Evolutionary conservation across 2,888 invertebrate genomes (phyloP).

Genomic region (Sclerodermus sp.): DNA sequence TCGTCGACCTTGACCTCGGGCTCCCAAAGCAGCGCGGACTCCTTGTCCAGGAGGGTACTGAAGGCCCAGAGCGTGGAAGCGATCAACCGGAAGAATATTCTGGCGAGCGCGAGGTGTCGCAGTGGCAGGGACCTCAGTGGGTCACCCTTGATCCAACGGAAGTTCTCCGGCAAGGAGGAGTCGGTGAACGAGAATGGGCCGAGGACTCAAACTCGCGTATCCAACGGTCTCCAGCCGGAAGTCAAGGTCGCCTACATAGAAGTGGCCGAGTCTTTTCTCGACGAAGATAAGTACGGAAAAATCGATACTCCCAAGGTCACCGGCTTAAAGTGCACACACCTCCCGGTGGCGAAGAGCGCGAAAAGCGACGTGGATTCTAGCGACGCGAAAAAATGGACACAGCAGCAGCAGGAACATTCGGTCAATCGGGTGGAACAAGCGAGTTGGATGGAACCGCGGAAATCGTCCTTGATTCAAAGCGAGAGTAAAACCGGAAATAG

Average conservation of each 20-base stretch:
- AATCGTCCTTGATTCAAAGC: too few relatives aligned
- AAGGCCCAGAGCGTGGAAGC: constrained; percentile 82
- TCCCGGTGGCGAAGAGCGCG: too few relatives aligned
- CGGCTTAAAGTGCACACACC: too few relatives aligned
- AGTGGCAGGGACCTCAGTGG: constrained; percentile 78
- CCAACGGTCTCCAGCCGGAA: constrained; percentile 20
- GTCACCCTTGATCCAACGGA: constrained; percentile 73
- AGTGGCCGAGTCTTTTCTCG: constrained; percentile 35
- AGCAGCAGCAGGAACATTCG: too few relatives aligned
- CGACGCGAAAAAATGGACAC: too few relatives aligned
- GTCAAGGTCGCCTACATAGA: constrained; percentile 52
- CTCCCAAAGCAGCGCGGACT: constrained; percentile 68
- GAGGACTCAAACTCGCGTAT: neutral
- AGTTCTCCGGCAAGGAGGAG: constrained; percentile 60
- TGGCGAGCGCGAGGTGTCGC: constrained; percentile 83
- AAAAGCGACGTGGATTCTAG: too few relatives aligned
- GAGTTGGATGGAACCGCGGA: too few relatives aligned
- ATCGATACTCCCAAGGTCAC: constrained; percentile 59
- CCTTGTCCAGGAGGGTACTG: constrained; percentile 65
- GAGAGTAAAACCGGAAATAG: neutral
- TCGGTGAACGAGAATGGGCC: constrained; percentile 8
- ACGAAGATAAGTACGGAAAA: constrained; percentile 61
- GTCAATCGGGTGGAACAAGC: too few relatives aligned
- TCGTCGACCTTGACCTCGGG: constrained; percentile 75
- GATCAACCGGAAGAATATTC: constrained; percentile 82